Evolutionary conservation across 2,113 vertebrate genomes (phyloP).

Genomic region (Panurus biarmicus): DNA sequence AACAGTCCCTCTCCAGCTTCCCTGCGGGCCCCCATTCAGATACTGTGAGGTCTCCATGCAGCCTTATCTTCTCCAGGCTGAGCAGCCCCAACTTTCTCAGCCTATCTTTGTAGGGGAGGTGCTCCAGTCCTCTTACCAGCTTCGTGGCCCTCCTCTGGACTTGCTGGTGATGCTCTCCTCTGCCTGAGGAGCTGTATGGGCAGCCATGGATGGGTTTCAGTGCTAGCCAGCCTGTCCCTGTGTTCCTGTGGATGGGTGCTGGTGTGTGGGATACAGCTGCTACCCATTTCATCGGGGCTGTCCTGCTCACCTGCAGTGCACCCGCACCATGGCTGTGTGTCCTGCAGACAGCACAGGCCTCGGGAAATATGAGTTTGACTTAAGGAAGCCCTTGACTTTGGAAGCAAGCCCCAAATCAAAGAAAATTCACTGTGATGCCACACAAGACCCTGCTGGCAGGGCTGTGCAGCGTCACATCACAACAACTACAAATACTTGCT

Average conservation of each 20-base stretch:
- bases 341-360: fast-evolving
- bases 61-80: not conserved
- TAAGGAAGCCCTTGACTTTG: not conserved
- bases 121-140: not conserved
- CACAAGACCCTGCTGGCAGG: not conserved
- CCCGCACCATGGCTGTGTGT: fast-evolving
- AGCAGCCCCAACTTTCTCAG: not conserved
- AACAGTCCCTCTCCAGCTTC: not conserved
- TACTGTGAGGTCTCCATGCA: not conserved
- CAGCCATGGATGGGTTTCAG: not conserved
- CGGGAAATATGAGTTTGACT: fast-evolving
- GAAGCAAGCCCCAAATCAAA: not conserved
- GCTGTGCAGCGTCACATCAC: fast-evolving
- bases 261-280: fast-evolving
- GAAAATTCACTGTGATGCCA: not conserved
- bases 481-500: not conserved
- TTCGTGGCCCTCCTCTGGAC: not conserved
- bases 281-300: fast-evolving
- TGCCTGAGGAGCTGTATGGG: not conserved
- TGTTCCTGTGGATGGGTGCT: not conserved
- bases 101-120: not conserved
- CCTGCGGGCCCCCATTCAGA: not conserved
- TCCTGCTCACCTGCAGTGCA: fast-evolving
- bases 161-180: not conserved
- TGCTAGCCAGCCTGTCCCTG: fast-evolving